These are phyloP conservation scores for Thaumatotibia leucotreta DNA, from an alignment of 1,140 invertebrate species.

Conservation along the genomic window DNA sequence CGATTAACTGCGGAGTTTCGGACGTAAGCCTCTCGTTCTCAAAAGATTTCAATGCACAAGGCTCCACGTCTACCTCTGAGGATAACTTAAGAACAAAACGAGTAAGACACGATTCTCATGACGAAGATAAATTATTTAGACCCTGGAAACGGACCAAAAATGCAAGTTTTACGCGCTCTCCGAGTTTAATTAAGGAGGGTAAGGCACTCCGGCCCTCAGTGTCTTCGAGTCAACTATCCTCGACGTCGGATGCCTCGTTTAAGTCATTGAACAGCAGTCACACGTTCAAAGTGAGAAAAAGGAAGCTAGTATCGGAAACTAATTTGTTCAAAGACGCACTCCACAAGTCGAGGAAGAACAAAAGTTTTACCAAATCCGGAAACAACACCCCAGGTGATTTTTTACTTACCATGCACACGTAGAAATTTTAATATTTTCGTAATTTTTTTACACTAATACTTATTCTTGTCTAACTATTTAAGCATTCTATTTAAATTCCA, in stretches of 20 bases:
- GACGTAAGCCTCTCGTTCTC: conserved; percentile 45
- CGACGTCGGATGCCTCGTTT: conserved; percentile 58
- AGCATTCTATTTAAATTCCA: too few species aligned
- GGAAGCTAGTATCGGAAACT: conserved; percentile 55
- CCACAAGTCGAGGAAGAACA: conserved; percentile 40
- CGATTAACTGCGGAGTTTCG: conserved; percentile 30
- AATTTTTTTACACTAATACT: too few species aligned
- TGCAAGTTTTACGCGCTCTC: not conserved
- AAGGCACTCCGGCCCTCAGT: conserved; percentile 19
- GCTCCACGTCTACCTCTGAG: conserved; percentile 38
- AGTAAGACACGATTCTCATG: conserved; percentile 39
- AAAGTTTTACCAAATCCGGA: conserved; percentile 34
- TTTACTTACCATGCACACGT: not conserved
- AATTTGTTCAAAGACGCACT: conserved; percentile 55
- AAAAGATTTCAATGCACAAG: conserved; percentile 44
- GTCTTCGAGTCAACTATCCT: conserved; percentile 41
- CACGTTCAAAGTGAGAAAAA: conserved; percentile 58
- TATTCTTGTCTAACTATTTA: too few species aligned
- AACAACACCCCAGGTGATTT: conserved; percentile 40
- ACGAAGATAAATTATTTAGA: conserved; percentile 33
- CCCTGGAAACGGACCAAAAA: not conserved
- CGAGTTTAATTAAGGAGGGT: conserved; percentile 26
- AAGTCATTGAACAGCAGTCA: conserved; percentile 60
- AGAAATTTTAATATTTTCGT: too few species aligned
- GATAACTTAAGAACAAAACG: conserved; percentile 42